A percentile compares a stretch with the other conserved stretches of the same genome.
These are phyloP conservation scores for Drymonia ruficornis DNA, from an alignment of 2,888 invertebrate species.

Conservation along the genomic window DNA sequence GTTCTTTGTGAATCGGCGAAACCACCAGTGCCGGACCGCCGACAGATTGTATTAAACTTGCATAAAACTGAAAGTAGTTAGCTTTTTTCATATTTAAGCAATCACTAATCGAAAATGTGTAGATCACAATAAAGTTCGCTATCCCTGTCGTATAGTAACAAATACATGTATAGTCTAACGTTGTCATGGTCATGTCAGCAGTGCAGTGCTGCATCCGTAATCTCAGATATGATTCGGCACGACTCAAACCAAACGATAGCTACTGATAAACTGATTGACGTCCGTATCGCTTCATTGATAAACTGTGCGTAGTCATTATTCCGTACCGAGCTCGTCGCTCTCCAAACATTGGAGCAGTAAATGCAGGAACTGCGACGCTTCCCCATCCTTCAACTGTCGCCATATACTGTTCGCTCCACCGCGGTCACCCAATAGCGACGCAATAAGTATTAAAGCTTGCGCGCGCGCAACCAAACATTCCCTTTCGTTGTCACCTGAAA, in stretches of 20 bases:
- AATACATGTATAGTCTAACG: background rate
- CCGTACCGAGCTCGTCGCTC: slow-evolving; percentile 57
- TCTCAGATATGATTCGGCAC: background rate
- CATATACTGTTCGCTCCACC: slow-evolving; percentile 59
- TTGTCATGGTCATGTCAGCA: background rate
- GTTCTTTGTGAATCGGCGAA: too few relatives aligned
- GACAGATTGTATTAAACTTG: too few relatives aligned
- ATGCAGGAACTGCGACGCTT: slow-evolving; percentile 47
- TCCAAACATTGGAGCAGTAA: slow-evolving; percentile 61
- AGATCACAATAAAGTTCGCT: too few relatives aligned
- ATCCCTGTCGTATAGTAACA: too few relatives aligned
- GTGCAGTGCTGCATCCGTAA: background rate
- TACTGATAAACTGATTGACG: slow-evolving; percentile 2
- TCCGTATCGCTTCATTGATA: background rate
- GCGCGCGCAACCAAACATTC: slow-evolving; percentile 48
- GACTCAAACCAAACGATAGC: background rate
- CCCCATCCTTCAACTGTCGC: slow-evolving; percentile 50
- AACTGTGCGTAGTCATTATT: background rate
- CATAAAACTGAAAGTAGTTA: too few relatives aligned
- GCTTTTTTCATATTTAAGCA: too few relatives aligned
- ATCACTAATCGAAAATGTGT: too few relatives aligned
- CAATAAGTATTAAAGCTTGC: slow-evolving; percentile 59
- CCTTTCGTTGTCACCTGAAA: slow-evolving; percentile 52
- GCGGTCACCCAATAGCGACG: slow-evolving; percentile 53
- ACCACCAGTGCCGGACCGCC: too few relatives aligned